These are phyloP conservation scores for Parauchenoglanis punctatus DNA, from an alignment of 2,797 vertebrate species.

Conservation along the genomic window DNA sequence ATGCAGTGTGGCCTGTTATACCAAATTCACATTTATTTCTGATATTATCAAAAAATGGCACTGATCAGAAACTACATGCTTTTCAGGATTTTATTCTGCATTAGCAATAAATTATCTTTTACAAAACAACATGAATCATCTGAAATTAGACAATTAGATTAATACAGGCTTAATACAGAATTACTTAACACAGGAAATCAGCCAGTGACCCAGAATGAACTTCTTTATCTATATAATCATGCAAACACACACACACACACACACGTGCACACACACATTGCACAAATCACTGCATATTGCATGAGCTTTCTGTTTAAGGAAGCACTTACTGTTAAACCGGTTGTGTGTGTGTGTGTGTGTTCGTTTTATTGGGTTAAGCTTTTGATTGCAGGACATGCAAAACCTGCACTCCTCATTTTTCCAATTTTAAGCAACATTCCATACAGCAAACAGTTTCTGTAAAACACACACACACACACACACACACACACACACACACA, in stretches of 20 bases:
- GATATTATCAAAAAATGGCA: neutral
- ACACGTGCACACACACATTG: conserved; percentile 7
- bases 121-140: conserved; percentile 64
- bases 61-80: neutral
- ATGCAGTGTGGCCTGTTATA: neutral
- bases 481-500: conserved; percentile 28
- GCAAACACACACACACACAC: conserved; percentile 33
- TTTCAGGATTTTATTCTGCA: conserved; percentile 64
- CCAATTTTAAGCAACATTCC: conserved; percentile 29
- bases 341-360: conserved; percentile 33
- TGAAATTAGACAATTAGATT: conserved; percentile 37
- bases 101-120: conserved; percentile 74
- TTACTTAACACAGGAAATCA: neutral
- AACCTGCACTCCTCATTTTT: conserved; percentile 30
- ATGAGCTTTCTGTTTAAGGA: conserved; percentile 43
- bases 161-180: neutral
- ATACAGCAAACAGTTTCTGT: conserved; percentile 23
- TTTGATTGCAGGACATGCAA: conserved; percentile 31
- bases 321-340: conserved; percentile 50
- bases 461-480: conserved; percentile 34
- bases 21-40: neutral
- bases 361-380: conserved; percentile 21
- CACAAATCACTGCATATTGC: conserved; percentile 51
- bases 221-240: conserved; percentile 25
- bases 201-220: neutral